Base-by-base conservation (phyloP, 2,797 vertebrate genomes). In the Tenualosa thibaudeaui region DNA sequence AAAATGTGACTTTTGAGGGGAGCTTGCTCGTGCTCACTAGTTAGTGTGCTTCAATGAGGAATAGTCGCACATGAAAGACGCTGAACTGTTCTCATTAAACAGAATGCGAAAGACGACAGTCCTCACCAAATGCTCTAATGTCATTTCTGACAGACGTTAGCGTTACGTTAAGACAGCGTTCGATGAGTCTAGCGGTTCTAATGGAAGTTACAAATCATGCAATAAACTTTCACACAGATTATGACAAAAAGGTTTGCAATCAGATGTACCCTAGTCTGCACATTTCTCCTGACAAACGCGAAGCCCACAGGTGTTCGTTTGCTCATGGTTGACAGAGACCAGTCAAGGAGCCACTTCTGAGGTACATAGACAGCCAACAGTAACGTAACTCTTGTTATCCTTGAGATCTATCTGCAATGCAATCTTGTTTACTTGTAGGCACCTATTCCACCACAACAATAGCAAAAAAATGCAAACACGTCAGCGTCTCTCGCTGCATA, bases 221-320 rank as follows among this genome's bases (percentile, higher is more conserved):
- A 40, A n/a, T 24, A 8, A n/a, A n/a, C 58, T 62, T 46, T 46
- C 2, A 22, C 1, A 46, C 31, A 9, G 17, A 2, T 46, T 78
- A 43, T 78, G 17, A 78, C 22, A 5, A 22, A 43, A 22, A 46
- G 40, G 26, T 22, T 46, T 2, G 1, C 17, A 22, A 22, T 19
- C 19, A 43, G 5, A 78, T 46, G 2, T 22, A 78, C 17, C 7
- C 5, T 17, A 19, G 54, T 40, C 15, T 43, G 26, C 10, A 31
- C 40, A 78, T 22, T 78, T 9, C 37, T 78, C 40, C 17, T 46
- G 71, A 78, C 71, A 78, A 78, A 17, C 6, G 40, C 7, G 40
- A 43, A 78, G 40, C 17, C 71, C 71, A 78, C 71, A 78, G 71
- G 71, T 78, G 71, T 78, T 78, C 71, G 40, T 17, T 46, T 46